Evolutionary conservation across 2,797 vertebrate genomes (phyloP), one percentile per base, ranked within the genome.

Genomic region (Manis javanica): DNA sequence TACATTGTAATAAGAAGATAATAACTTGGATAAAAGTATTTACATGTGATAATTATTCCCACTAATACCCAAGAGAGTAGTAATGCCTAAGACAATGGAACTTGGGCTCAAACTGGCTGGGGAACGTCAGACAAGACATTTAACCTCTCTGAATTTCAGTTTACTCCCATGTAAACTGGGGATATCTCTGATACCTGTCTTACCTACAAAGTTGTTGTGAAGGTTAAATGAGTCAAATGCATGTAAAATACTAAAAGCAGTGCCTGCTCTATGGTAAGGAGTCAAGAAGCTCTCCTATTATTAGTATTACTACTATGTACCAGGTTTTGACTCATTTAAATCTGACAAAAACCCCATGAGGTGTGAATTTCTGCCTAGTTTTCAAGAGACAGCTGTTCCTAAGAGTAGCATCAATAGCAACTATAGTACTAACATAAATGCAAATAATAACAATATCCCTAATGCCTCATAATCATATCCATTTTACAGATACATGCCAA

Each of bases 321-420:
- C 63, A 68, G 13, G 6, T 87, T 63, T 12, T 68, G 63, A 92
- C n/a, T 95, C 63, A 78, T n/a, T 74, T 55, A 87, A 90, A 78
- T 9, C 46, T 46, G 26, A 85, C 16, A 82, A 55, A 91, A 61
- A 59, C 12, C 3, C 18, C 53, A 2, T 83, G 55, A 68, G 8
- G 24, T 68, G 4, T 94, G 69, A 66, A 87, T 92, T 89, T 97
- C 15, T 81, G 26, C 34, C 55, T 75, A 91, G n/a, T 75, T 85
- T 84, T 59, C 59, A 46, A 66, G 12, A 78, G 78, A 68, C 5
- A 7, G 9, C 88, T 11, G 77, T 83, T 88, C 42, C 51, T 87
- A 42, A 42, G 55, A 85, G 26, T 66, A 81, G 19, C 14, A 74
- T 74, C 78, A 87, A 85, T 51, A 89, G 46, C 16, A 69, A 85